phyloP scores from a whole-genome alignment of 2,888 invertebrate genomes.

The Scelioninae gen. 2 region DNA sequence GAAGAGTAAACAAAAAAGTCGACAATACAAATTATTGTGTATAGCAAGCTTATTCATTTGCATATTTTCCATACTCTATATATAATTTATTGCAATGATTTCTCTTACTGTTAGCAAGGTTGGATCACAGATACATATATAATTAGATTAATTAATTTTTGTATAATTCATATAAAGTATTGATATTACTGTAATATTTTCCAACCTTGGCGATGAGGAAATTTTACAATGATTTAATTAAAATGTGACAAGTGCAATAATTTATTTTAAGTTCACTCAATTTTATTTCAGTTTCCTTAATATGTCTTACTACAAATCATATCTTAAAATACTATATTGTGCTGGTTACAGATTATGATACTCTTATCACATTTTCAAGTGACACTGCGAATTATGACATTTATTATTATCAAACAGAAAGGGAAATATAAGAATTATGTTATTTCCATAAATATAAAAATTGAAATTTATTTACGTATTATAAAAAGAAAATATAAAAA shows the following conservation, averaged over 20 bases:
- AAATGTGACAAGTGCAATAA: conserved; percentile 24
- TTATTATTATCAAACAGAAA: too few relatives aligned
- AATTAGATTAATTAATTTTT: background rate
- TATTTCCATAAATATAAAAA: too few relatives aligned
- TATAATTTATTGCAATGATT: conserved; percentile 7
- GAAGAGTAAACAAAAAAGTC: conserved; percentile 41
- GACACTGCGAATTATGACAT: conserved; percentile 18
- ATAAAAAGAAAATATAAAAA: too few relatives aligned
- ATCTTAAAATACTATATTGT: conserved; percentile 1
- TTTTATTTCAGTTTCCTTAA: too few relatives aligned
- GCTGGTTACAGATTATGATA: background rate
- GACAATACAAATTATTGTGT: conserved; percentile 35
- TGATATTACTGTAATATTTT: background rate
- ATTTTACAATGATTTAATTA: conserved; percentile 15
- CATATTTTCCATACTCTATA: conserved; percentile 7
- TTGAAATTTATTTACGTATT: too few relatives aligned
- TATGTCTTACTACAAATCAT: background rate
- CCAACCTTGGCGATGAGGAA: background rate
- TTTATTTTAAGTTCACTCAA: conserved; percentile 1
- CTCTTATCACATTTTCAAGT: conserved; percentile 2
- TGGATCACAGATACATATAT: conserved; percentile 1
- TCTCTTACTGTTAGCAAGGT: background rate
- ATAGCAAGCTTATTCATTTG: conserved; percentile 27
- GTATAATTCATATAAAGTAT: background rate
- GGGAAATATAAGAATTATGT: too few relatives aligned